Evolutionary conservation across 2,113 vertebrate species (phyloP), one percentile per base, ranked within the genome.

Genomic region (Noctilio leporinus): DNA sequence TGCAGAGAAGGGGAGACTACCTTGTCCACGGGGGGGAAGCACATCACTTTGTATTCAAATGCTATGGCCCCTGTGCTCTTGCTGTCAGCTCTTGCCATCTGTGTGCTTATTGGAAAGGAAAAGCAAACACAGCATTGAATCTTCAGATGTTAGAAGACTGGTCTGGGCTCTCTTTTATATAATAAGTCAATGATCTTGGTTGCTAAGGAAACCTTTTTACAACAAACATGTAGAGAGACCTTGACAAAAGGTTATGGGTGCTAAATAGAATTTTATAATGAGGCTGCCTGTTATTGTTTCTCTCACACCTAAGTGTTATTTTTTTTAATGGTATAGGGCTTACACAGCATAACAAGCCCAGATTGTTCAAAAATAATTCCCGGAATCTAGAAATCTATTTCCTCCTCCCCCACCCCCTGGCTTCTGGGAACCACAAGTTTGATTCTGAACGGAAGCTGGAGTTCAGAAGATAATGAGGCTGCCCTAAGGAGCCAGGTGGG

Each of bases 161-260:
- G 57, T 20, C 30, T 76, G 11, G 64, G 92, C 89, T 86, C 85
- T 85, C 45, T 93, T 96, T 95, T 73, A 88, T 47, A 51, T 4
- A 69, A 62, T 14, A 49, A 95, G 67, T 43, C 91, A 59, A 53
- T 49, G 73, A 89, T 93, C 72, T 73, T 73, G 57, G 96, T 97
- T 97, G 95, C 93, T 95, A 97, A 88, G 88, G 88, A 84, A 86
- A 96, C 81, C 55, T 84, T 69, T 92, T 90, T 87, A 89, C 72
- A 57, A 92, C 53, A 80, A 76, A 65, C 70, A 78, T 35, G 59
- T 85, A 51, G 55, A 87, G 62, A 96, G 93, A 95, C 86, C 57
- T 65, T 91, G 57, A 88, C 72, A 78, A 95, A 96, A 89, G 47
- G 40, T 92, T 82, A 70, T 24, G 22, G 35, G 47, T 0, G 1